phyloP scores from a whole-genome alignment of 2,797 vertebrate species.

The Alfaro cultratus region DNA sequence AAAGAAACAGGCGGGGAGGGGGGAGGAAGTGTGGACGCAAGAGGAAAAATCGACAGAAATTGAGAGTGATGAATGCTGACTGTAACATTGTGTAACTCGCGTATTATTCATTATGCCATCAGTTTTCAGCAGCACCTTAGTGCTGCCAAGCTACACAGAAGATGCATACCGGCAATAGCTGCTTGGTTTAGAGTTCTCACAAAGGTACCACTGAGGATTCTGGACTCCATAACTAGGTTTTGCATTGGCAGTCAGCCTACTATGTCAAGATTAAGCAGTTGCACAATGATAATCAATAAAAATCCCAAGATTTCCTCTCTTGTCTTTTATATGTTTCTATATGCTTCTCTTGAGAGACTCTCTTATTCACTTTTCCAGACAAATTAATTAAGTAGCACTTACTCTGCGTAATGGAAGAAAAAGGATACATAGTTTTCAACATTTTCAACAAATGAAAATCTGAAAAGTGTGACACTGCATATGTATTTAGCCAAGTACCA shows the following conservation, averaged over 20 bases:
- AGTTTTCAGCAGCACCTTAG: constrained; percentile 69
- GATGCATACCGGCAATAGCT: constrained; percentile 66
- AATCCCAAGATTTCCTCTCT: constrained; percentile 27
- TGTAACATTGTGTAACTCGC: constrained; percentile 76
- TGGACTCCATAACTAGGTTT: constrained; percentile 63
- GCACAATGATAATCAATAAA: not conserved
- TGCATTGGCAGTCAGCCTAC: constrained; percentile 65
- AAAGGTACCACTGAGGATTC: constrained; percentile 69
- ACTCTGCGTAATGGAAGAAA: not conserved
- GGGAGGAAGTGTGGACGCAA: constrained; percentile 38
- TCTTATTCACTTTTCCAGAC: constrained; percentile 47
- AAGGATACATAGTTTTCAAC: not conserved
- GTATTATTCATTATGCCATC: constrained; percentile 76
- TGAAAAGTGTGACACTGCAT: not conserved
- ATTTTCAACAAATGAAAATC: not conserved
- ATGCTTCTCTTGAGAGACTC: constrained; percentile 44
- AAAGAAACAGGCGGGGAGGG: constrained; percentile 40
- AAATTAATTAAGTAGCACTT: constrained; percentile 36
- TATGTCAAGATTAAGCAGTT: constrained; percentile 19
- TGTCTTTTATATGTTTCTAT: constrained; percentile 39
- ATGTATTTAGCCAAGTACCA: not conserved
- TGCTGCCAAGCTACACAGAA: constrained; percentile 76
- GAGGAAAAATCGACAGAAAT: constrained; percentile 40
- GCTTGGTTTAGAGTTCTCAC: constrained; percentile 66
- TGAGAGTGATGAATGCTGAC: constrained; percentile 68